Evolutionary conservation across 2,113 vertebrate species (phyloP), one percentile per base, ranked within the genome.

Genomic region (Nanger granti): DNA sequence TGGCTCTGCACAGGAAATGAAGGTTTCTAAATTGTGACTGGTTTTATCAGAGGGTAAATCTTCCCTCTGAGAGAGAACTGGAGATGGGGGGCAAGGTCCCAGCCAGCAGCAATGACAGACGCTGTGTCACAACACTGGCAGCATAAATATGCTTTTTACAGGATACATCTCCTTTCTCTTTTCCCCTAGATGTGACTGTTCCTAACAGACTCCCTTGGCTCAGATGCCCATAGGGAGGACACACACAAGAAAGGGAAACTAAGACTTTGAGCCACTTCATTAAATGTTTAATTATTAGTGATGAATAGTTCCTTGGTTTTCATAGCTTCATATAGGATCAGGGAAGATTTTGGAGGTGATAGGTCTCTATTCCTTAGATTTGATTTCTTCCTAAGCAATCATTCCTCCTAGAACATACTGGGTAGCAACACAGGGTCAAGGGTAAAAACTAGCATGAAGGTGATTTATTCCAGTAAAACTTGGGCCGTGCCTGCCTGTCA

Each of bases 391-490:
- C 93, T 97, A 92, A 95, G 47, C 37, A 97, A 98, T 86, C 62
- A 84, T 66, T 8, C 94, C 89, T 97, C 83, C 88, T 47, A 96
- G 57, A 11, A 73, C n/a, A 47, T 93, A 94, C 87, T 93, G 47
- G 54, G 54, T 76, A 76, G 64, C 82, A 95, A 96, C 96, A 52
- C 7, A 5, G 87, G 96, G 73, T 88, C 94, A 98, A 98, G 98
- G 98, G 96, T 98, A 95, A 98, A 97, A 97, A 97, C 89, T 60
- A 88, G 95, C 98, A 89, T 98, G 80, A 97, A 28, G 8, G 89
- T 97, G 97, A 98, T 98, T 98, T 98, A 98, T 98, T 98, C 1
- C 17, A 17, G 1, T 41, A 92, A 98, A 99, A 98, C 49, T 47
- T 95, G 97, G 93, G 83, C 97, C 96, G 97, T 98, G 97, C 49